Evolutionary conservation across 2,797 vertebrate species (phyloP), one percentile per base, ranked within the genome.

Genomic region (Sebastiscus albofasciatus): DNA sequence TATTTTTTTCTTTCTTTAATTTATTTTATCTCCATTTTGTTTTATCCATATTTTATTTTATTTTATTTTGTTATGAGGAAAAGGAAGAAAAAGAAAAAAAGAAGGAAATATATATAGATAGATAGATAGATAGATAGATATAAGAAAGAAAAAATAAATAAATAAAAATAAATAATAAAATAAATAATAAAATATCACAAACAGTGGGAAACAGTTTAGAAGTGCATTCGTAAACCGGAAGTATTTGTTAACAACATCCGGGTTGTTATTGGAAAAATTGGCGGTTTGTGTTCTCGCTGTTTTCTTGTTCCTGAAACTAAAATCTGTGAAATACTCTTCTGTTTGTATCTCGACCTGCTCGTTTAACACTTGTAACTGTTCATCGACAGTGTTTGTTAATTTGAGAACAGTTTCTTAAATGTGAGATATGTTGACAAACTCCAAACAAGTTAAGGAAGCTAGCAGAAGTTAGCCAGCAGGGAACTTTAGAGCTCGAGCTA

Each of bases 261-360:
- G 24, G 88, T 90, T 0, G 8, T 2, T 4, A 8, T 89, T 82
- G 31, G 16, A 62, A 83, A 84, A 90, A 83, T 92, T 94, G 94
- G 94, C 94, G 94, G 91, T 87, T 64, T 20, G 29, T 2, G 13
- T 72, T 33, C 2, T 8, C 49, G 39, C 27, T 29, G 8, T 55
- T 31, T 62, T 9, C 1, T 2, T 22, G 2, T 58, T 39, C 6
- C 11, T 4, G 10, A 39, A 39, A 55, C 20, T 8, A 2, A 27
- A n/a, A 4, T 20, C 20, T 18, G 0, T n/a, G 0, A 54, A 8
- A 13, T 46, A 7, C 3, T 46, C 42, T 18, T 46, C 18, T 46
- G 42, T 8, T 18, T 12, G 1, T 62, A 11, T 42, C 39, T 2
- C 39, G 2, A 6, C 1, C 1, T 11, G 2, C 2, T 3, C 2